Evolutionary conservation across 2,888 invertebrate genomes (phyloP).

Genomic region (Branchellion lobata): DNA sequence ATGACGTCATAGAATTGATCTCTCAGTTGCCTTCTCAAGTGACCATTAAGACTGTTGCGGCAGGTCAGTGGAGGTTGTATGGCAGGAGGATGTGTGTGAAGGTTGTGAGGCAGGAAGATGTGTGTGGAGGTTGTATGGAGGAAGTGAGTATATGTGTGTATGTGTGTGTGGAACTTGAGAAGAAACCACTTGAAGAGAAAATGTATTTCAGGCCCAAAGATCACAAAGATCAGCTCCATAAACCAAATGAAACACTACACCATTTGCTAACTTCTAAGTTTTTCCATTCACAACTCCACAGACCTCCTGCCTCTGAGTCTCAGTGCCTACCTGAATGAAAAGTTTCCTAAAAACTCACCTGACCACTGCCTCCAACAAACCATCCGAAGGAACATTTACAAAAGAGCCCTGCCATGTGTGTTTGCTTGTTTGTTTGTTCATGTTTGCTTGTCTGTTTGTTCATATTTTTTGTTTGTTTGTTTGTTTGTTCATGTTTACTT

Average conservation of each 20-base stretch:
- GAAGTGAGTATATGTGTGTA: too few relatives aligned
- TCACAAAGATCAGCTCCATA: too few relatives aligned
- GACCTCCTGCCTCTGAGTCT: neutral
- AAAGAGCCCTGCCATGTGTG: slow-evolving; percentile 67
- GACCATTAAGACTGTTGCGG: neutral
- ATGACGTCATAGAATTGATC: neutral
- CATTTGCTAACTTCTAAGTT: too few relatives aligned
- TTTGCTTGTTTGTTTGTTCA: slow-evolving; percentile 42
- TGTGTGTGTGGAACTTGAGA: too few relatives aligned
- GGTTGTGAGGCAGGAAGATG: too few relatives aligned
- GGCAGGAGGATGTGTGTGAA: too few relatives aligned
- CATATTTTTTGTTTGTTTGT: too few relatives aligned
- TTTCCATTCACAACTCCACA: neutral
- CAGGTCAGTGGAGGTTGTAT: neutral
- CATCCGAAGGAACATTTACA: slow-evolving; percentile 69
- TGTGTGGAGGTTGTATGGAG: too few relatives aligned
- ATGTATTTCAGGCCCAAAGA: too few relatives aligned
- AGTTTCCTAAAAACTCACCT: slow-evolving; percentile 67
- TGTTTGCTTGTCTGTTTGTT: neutral
- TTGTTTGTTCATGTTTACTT: too few relatives aligned
- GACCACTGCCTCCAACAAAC: slow-evolving; percentile 70
- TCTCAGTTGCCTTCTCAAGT: neutral
- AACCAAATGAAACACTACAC: too few relatives aligned
- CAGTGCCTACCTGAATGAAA: slow-evolving; percentile 43
- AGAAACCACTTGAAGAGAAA: too few relatives aligned